Evolutionary conservation across 2,888 invertebrate species (phyloP).

Genomic region (Ptycholaimellus sp.): DNA sequence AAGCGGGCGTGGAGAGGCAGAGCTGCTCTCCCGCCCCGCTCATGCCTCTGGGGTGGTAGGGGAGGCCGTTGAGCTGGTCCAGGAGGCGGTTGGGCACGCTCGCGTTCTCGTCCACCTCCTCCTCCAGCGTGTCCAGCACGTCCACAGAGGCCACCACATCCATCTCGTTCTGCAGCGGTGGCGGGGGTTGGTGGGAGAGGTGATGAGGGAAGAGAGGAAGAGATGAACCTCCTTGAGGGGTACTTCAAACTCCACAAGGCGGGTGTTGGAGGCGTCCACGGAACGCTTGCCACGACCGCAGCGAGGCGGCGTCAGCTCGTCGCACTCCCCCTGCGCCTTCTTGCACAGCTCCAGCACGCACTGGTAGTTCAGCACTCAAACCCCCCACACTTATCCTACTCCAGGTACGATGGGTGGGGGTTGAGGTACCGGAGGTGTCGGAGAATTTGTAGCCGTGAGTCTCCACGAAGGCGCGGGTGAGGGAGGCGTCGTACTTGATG

Average conservation of each 20-base stretch:
- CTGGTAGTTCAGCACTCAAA: constrained; percentile 18
- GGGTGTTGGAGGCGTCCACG: neutral
- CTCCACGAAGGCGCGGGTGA: constrained; percentile 15
- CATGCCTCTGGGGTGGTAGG: too few relatives aligned
- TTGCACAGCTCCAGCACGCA: constrained; percentile 20
- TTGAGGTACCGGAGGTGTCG: constrained; percentile 11
- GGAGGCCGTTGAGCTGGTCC: constrained; percentile 1
- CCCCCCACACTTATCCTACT: neutral
- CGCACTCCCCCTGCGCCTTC: constrained; percentile 14
- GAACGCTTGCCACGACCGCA: constrained; percentile 10
- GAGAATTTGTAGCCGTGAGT: constrained; percentile 22
- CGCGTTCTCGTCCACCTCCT: neutral
- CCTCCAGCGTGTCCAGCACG: constrained; percentile 10
- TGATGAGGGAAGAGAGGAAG: constrained; percentile 2
- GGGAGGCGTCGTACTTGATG: constrained; percentile 12
- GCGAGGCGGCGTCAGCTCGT: constrained; percentile 15
- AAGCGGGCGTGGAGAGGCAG: constrained; percentile 7
- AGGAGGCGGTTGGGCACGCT: neutral
- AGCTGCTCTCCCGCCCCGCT: neutral
- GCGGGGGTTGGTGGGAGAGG: constrained; percentile 7
- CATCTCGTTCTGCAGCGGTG: constrained; percentile 4
- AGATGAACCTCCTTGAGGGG: neutral
- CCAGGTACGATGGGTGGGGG: neutral
- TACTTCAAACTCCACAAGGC: too few relatives aligned
- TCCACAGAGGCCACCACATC: constrained; percentile 9